phyloP scores from a whole-genome alignment of 2,888 invertebrate species.

The Temnothorax unifasciatus region DNA sequence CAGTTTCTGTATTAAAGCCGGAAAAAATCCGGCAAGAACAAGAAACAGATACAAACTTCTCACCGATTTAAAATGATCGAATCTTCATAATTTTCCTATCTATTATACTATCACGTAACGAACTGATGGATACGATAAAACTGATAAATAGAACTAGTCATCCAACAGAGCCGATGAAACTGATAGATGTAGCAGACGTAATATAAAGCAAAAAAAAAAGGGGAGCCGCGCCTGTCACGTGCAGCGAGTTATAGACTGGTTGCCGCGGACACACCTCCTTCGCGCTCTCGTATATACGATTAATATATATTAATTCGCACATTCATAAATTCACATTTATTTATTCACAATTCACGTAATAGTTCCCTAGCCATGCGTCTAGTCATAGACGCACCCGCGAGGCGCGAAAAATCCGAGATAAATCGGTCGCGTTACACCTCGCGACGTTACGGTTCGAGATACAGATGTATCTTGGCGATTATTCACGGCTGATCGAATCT shows the following conservation, averaged over 20 bases:
- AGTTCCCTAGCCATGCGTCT: no score
- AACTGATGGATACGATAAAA: neutral
- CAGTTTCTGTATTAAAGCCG: neutral
- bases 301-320: neutral
- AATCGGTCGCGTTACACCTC: neutral
- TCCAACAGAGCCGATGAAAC: neutral
- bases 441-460: neutral
- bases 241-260: slow-evolving; percentile 23
- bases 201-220: neutral
- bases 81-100: neutral
- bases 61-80: neutral
- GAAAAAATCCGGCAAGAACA: neutral
- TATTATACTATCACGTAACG: neutral
- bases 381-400: no score
- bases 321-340: slow-evolving; percentile 9
- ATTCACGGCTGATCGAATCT: slow-evolving; percentile 12
- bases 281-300: neutral
- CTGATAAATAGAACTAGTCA: neutral
- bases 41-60: neutral
- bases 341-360: neutral
- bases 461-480: neutral
- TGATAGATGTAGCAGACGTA: neutral
- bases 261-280: slow-evolving; percentile 52
- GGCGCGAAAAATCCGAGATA: neutral
- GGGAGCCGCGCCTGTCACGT: neutral